Percentiles rank a stretch among this genome's conserved stretches.
phyloP scores from a whole-genome alignment of 2,888 invertebrate species.

The Euphydryas editha region DNA sequence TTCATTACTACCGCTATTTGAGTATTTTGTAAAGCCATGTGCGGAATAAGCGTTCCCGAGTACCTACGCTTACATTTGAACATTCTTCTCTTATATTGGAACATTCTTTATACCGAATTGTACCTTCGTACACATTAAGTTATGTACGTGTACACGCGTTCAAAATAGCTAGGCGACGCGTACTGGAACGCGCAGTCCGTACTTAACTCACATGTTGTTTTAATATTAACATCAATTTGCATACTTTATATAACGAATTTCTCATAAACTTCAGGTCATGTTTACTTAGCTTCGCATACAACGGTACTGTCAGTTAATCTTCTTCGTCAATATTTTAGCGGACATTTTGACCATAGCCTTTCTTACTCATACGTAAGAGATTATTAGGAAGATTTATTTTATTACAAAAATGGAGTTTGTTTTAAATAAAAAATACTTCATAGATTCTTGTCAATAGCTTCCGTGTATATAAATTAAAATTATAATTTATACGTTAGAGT shows the following conservation, averaged over 20 bases:
- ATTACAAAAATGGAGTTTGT: neutral
- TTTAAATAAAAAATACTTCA: neutral
- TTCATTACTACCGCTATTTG: slow-evolving; percentile 33
- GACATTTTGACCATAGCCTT: neutral
- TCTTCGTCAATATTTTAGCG: neutral
- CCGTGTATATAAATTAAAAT: neutral
- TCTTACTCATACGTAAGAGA: neutral
- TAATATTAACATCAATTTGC: slow-evolving; percentile 33
- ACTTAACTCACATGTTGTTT: slow-evolving; percentile 7
- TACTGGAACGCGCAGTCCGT: no score
- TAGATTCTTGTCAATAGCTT: neutral
- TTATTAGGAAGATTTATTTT: neutral
- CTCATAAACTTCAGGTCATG: slow-evolving; percentile 16
- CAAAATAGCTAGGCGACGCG: no score
- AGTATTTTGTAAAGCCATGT: slow-evolving; percentile 7
- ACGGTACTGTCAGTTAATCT: slow-evolving; percentile 17
- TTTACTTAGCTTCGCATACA: slow-evolving; percentile 4
- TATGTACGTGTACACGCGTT: no score
- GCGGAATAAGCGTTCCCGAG: no score
- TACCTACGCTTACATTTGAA: no score
- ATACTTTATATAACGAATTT: slow-evolving; percentile 18
- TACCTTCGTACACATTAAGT: no score
- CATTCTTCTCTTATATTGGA: no score
- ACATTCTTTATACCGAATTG: no score
- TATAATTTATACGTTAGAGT: neutral